phyloP scores from a whole-genome alignment of 2,113 vertebrate species.

The Lasiurus borealis region DNA sequence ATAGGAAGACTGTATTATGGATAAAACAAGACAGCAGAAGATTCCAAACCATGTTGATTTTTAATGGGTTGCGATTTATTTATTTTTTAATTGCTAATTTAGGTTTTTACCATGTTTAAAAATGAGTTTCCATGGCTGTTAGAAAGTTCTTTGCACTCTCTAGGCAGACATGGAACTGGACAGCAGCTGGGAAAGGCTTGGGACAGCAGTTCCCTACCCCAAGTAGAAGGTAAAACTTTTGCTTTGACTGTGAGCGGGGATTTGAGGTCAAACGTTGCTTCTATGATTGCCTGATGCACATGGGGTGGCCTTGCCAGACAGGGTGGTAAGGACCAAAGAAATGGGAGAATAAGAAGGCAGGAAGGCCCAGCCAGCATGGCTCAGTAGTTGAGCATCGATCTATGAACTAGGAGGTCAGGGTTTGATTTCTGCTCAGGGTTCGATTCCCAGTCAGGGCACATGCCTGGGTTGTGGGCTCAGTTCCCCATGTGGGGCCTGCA shows the following conservation, averaged over 20 bases:
- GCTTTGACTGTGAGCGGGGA: background rate
- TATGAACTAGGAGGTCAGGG: too few relatives aligned
- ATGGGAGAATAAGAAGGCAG: background rate
- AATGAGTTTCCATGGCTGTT: background rate
- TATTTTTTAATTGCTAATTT: slow-evolving; percentile 1
- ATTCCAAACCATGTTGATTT: background rate
- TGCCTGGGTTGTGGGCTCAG: too few relatives aligned
- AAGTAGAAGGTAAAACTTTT: background rate
- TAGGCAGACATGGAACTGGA: background rate
- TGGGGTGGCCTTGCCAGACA: background rate
- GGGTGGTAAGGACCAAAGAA: background rate
- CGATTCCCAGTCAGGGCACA: too few relatives aligned
- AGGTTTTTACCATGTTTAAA: background rate
- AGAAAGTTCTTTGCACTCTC: background rate
- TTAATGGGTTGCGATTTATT: background rate
- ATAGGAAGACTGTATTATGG: background rate
- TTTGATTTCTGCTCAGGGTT: too few relatives aligned
- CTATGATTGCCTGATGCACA: fast-evolving
- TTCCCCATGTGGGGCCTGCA: too few relatives aligned
- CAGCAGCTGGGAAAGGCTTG: too few relatives aligned
- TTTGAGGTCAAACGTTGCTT: background rate
- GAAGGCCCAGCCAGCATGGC: background rate
- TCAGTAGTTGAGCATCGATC: too few relatives aligned
- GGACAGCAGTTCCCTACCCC: background rate
- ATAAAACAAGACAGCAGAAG: background rate